Conservation (phyloP, 2,797 vertebrate species). For the Argya squamiceps region DNA sequence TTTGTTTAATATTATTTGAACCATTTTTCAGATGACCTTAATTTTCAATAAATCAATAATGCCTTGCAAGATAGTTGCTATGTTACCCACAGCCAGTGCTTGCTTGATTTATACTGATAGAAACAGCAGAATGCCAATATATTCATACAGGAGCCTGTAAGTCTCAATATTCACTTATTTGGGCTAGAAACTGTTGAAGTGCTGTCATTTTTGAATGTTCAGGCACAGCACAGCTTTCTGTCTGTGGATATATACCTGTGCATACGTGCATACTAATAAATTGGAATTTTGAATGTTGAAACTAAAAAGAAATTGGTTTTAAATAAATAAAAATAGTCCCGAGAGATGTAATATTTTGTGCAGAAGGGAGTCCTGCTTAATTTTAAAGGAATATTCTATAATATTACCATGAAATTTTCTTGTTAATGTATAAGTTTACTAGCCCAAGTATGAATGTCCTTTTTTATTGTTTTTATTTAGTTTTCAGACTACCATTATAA, state of each 20-base stretch:
- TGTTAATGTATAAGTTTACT: not conserved
- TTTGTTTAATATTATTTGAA: not conserved
- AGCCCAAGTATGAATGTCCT: not conserved
- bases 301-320: not conserved
- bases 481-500: not conserved
- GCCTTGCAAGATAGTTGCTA: not conserved
- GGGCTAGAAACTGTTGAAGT: not conserved
- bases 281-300: not conserved
- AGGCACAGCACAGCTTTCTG: not conserved
- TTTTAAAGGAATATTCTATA: not conserved
- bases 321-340: not conserved
- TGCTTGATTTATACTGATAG: not conserved
- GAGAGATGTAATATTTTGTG: not conserved
- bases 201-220: not conserved
- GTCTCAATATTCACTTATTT: not conserved
- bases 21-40: not conserved
- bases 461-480: not conserved
- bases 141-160: not conserved
- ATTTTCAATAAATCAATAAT: not conserved
- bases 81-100: not conserved
- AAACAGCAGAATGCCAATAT: not conserved
- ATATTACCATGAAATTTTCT: not conserved
- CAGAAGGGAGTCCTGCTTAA: not conserved
- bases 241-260: not conserved
- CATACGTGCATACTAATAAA: not conserved